Evolutionary conservation across 2,113 vertebrate species (phyloP).

Genomic region (Rhynchopsitta pachyrhyncha): DNA sequence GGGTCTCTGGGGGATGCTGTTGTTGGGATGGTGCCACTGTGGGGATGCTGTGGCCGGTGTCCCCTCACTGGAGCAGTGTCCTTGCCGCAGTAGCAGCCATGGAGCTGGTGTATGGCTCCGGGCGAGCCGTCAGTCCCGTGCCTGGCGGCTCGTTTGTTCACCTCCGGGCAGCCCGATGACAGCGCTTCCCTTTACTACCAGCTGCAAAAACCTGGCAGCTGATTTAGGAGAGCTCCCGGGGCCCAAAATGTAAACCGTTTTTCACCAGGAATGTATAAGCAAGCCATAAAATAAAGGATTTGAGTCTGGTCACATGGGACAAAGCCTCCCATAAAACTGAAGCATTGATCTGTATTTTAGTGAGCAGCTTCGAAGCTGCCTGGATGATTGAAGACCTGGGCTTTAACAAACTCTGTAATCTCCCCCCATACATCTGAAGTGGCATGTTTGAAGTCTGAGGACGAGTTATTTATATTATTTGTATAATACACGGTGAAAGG

Average conservation of each 20-base stretch:
- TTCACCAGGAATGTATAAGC: constrained; percentile 93
- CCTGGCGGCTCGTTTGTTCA: constrained; percentile 76
- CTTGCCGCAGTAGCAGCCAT: neutral
- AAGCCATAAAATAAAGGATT: constrained; percentile 93
- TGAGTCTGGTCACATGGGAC: constrained; percentile 83
- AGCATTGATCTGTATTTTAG: constrained; percentile 83
- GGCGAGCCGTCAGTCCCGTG: constrained; percentile 67
- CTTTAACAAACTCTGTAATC: constrained; percentile 80
- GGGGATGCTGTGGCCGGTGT: fast-evolving
- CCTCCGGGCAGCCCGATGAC: constrained; percentile 76
- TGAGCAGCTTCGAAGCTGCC: constrained; percentile 69
- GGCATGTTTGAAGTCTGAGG: constrained; percentile 82
- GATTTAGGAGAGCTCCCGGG: constrained; percentile 89
- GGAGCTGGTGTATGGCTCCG: constrained; percentile 14
- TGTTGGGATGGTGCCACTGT: fast-evolving
- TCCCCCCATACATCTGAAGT: constrained; percentile 82
- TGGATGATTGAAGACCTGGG: constrained; percentile 72
- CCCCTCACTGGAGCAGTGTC: fast-evolving
- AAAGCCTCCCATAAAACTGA: constrained; percentile 83
- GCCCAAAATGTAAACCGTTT: constrained; percentile 91
- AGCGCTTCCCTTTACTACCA: constrained; percentile 84
- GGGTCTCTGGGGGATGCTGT: neutral
- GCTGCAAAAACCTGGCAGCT: constrained; percentile 85
- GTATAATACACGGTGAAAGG: constrained; percentile 70
- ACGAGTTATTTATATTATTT: constrained; percentile 81